Conservation (phyloP, 2,113 vertebrate genomes). For the Ariopsis seemanni region DNA sequence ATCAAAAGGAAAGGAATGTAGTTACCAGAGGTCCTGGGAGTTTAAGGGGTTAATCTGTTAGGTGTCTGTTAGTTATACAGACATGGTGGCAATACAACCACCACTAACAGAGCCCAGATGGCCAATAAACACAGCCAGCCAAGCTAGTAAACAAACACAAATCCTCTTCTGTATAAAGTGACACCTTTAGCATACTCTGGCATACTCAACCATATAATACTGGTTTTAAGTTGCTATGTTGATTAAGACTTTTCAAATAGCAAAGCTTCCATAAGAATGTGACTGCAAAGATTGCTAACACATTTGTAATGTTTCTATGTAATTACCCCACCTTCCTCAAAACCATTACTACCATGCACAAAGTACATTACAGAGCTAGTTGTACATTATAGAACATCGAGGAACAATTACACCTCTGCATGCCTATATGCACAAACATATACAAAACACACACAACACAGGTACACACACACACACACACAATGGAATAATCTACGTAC, state of each 20-base stretch:
- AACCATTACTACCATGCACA: not conserved
- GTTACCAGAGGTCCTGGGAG: not conserved
- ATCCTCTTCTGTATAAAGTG: not conserved
- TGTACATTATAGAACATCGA: not conserved
- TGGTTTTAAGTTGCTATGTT: not conserved
- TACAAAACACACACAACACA: not conserved
- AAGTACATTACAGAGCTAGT: not conserved
- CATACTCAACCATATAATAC: not conserved
- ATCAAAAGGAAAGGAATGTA: not conserved
- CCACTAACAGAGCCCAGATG: constrained; percentile 20
- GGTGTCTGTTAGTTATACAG: not conserved
- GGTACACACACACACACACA: not conserved
- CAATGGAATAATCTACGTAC: not conserved
- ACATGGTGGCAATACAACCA: constrained; percentile 7
- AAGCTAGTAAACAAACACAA: constrained; percentile 4
- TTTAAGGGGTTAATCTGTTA: not conserved
- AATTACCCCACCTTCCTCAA: not conserved
- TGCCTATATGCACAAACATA: not conserved
- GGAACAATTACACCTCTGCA: not conserved
- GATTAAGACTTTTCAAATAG: not conserved
- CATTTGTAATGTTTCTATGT: not conserved
- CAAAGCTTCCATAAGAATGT: not conserved
- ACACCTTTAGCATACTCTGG: not conserved
- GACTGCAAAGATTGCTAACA: constrained; percentile 5
- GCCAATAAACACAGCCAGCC: constrained; percentile 17